These are phyloP conservation scores for Enteromius trimaculatus DNA, from an alignment of 2,797 vertebrate species.

Conservation along the genomic window DNA sequence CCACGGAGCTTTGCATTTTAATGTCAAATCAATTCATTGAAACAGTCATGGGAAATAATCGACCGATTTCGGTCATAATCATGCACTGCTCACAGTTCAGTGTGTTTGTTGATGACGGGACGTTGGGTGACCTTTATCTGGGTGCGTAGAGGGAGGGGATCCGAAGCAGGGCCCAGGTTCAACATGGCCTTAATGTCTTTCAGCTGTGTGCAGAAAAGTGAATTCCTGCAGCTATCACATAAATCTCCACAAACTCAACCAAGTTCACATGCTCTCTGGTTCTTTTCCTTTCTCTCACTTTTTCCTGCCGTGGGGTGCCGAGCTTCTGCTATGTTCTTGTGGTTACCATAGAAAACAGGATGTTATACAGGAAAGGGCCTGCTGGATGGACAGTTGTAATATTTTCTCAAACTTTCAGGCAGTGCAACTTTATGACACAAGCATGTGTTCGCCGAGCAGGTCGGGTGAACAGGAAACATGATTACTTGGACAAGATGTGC, in stretches of 20 bases:
- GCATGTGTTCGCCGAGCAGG: constrained; percentile 27
- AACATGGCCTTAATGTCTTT: constrained; percentile 64
- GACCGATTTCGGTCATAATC: constrained; percentile 16
- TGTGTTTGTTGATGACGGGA: constrained; percentile 33
- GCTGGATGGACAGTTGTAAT: neutral
- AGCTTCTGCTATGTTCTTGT: constrained; percentile 22
- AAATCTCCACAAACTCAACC: constrained; percentile 53
- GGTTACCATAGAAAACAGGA: constrained; percentile 35
- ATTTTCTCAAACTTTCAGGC: constrained; percentile 20
- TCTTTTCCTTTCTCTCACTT: constrained; percentile 20
- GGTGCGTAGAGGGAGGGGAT: constrained; percentile 24
- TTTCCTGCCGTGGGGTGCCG: constrained; percentile 14
- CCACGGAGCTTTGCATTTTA: neutral
- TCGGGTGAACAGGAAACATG: constrained; percentile 55
- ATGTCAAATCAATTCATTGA: constrained; percentile 2
- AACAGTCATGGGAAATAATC: constrained; percentile 10
- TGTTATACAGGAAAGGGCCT: neutral
- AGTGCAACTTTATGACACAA: constrained; percentile 29
- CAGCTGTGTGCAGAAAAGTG: constrained; percentile 62
- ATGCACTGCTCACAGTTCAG: neutral
- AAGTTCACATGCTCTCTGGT: constrained; percentile 25
- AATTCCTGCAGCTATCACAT: constrained; percentile 60
- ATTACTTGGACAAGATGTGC: constrained; percentile 33
- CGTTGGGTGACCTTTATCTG: constrained; percentile 57
- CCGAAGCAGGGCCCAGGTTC: constrained; percentile 54